Base-by-base conservation (phyloP, 2,888 invertebrate species). In the Chloroclystis v-ata region DNA sequence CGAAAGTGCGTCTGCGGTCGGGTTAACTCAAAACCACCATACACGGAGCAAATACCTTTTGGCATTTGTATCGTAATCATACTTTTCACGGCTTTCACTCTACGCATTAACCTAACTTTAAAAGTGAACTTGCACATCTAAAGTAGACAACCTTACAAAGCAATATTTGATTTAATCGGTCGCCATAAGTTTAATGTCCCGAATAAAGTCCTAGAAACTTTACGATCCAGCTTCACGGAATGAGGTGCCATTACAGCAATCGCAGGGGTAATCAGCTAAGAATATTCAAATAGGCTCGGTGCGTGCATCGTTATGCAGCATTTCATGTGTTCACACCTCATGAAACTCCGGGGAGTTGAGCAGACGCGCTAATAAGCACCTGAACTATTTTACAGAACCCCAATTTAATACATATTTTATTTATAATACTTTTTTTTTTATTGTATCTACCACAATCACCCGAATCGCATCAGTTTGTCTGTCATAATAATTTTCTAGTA, bases 311-410 rank as follows among this genome's bases (percentile, higher is more conserved):
- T 63, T 63, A 70, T 72, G 69, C 73, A 67, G 56, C 60, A 64
- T 69, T 63, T 68, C 64, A 65, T 71, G 64, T 73, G 72, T 80
- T 82, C 76, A 79, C 80, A 78, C 79, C 75, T 80, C 74, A 68
- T 76, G 77, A 78, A 78, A 72, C 79, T 72, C 62, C 75, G 60
- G 78, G 78, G 76, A 73, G 72, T 60, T 57, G 68, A 75, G 78
- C 81, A n/a, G n/a, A 77, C 75, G 78, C 64, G 57, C 47, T 47
- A 47, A 49, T 46, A 35, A 11, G 6, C 11, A 11, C 12, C 24
- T 28, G 14, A 28, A 28, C 28, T 20, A 28, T 7, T 14, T 3
- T 28, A 14, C 12, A 28, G 38, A 13, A 28, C 10, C 24, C 6
- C 26, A 38, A 38, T 20, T 35, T 20, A 6, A 1, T 20, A 20